Conservation (phyloP, 1,140 invertebrate genomes). For the Rhyzopertha dominica region DNA sequence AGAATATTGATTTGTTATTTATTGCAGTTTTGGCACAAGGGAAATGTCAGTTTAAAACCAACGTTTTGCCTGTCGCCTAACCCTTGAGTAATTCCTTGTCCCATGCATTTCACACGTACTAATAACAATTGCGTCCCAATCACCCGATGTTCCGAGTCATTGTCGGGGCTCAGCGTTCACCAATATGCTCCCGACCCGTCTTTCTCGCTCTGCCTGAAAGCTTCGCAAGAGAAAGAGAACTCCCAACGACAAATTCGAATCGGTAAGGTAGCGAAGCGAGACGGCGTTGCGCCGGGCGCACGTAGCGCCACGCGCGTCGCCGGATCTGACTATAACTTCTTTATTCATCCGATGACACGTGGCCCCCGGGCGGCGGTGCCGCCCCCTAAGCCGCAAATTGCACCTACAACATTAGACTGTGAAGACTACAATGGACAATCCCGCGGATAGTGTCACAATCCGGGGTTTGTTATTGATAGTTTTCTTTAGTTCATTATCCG, state of each 20-base stretch:
- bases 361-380: too few species aligned
- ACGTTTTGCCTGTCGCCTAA: too few species aligned
- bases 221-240: too few species aligned
- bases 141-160: constrained; percentile 30
- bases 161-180: constrained; percentile 19
- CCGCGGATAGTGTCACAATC: constrained; percentile 16
- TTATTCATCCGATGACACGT: constrained; percentile 38
- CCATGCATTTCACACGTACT: too few species aligned
- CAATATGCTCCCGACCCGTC: constrained; percentile 21
- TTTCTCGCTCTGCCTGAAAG: too few species aligned
- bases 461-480: constrained; percentile 40
- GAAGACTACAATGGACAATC: constrained; percentile 1
- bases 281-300: constrained; percentile 20
- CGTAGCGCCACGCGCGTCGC: constrained; percentile 33
- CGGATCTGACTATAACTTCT: constrained; percentile 32
- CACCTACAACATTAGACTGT: constrained; percentile 28
- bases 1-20: too few species aligned
- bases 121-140: too few species aligned
- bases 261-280: constrained; percentile 27
- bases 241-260: too few species aligned
- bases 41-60: too few species aligned
- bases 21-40: too few species aligned
- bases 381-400: constrained; percentile 43
- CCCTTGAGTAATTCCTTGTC: too few species aligned
- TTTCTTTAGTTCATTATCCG: constrained; percentile 44